Conservation (phyloP, 2,888 invertebrate genomes). For the Disparrhopalites patrizii region DNA sequence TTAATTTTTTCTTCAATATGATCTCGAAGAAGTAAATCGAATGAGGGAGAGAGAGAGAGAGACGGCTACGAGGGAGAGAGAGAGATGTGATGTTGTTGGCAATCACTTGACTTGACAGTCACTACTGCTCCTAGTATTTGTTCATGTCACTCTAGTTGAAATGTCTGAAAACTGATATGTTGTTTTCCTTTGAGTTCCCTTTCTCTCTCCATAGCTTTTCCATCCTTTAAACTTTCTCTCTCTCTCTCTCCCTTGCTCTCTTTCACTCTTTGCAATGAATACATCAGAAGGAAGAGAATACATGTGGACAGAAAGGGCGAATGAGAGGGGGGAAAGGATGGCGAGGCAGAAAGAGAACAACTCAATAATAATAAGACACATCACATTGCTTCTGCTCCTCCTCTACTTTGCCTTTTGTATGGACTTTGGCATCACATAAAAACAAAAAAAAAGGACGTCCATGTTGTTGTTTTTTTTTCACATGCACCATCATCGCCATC, state of each 20-base stretch:
- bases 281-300: not conserved
- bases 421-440: conserved; percentile 2
- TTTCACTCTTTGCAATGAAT: conserved; percentile 10
- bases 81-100: conserved; percentile 28
- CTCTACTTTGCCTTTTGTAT: not conserved
- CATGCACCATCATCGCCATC: too few relatives aligned
- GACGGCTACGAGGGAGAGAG: not conserved
- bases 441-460: too few relatives aligned
- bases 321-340: too few relatives aligned
- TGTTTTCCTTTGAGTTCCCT: conserved; percentile 43
- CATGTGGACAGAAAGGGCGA: too few relatives aligned
- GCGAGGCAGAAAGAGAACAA: not conserved
- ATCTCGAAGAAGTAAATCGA: conserved; percentile 10
- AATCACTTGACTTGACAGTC: conserved; percentile 47
- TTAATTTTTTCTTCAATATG: conserved; percentile 27
- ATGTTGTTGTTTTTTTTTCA: too few relatives aligned
- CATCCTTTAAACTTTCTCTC: too few relatives aligned
- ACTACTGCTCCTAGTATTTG: conserved; percentile 40
- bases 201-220: too few relatives aligned
- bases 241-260: conserved; percentile 6
- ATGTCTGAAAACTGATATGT: conserved; percentile 48
- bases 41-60: not conserved
- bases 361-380: conserved; percentile 7
- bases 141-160: conserved; percentile 47
- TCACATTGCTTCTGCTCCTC: not conserved